Conservation (phyloP, 1,140 invertebrate species). For the Brachionus paranguensis region DNA sequence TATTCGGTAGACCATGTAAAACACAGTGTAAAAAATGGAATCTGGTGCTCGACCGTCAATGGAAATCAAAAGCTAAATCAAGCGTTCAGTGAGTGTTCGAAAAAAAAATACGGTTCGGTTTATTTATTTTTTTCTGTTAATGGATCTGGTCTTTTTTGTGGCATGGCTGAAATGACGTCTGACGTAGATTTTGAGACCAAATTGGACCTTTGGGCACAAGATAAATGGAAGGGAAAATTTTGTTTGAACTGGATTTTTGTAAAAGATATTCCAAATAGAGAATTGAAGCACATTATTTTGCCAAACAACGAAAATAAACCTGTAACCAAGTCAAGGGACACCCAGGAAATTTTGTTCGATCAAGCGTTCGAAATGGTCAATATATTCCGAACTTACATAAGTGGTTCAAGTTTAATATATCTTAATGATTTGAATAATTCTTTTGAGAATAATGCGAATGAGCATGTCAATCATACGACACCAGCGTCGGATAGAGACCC, state of each 20-base stretch:
- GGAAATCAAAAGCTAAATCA: constrained; percentile 89
- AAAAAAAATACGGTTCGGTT: constrained; percentile 69
- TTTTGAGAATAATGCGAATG: not conserved
- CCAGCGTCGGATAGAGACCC: not conserved
- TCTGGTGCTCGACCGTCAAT: constrained; percentile 96
- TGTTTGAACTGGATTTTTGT: constrained; percentile 97
- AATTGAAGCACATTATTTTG: constrained; percentile 81
- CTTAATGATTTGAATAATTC: constrained; percentile 63
- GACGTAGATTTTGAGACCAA: constrained; percentile 72
- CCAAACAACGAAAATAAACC: constrained; percentile 98
- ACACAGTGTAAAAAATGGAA: constrained; percentile 94
- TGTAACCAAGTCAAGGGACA: constrained; percentile 92
- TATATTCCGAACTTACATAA: constrained; percentile 77
- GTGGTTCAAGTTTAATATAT: constrained; percentile 86
- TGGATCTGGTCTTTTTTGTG: constrained; percentile 93
- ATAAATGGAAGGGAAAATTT: constrained; percentile 69
- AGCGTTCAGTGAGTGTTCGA: constrained; percentile 69
- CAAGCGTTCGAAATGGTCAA: constrained; percentile 75
- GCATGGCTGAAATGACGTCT: constrained; percentile 94
- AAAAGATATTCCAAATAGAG: constrained; percentile 77
- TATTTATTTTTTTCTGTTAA: constrained; percentile 95
- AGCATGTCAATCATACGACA: not conserved
- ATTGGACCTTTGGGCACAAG: constrained; percentile 60
- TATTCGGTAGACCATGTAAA: constrained; percentile 98
- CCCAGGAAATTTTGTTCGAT: constrained; percentile 87